Conservation (phyloP, 2,888 invertebrate genomes). For the Meliscaeva auricollis region DNA sequence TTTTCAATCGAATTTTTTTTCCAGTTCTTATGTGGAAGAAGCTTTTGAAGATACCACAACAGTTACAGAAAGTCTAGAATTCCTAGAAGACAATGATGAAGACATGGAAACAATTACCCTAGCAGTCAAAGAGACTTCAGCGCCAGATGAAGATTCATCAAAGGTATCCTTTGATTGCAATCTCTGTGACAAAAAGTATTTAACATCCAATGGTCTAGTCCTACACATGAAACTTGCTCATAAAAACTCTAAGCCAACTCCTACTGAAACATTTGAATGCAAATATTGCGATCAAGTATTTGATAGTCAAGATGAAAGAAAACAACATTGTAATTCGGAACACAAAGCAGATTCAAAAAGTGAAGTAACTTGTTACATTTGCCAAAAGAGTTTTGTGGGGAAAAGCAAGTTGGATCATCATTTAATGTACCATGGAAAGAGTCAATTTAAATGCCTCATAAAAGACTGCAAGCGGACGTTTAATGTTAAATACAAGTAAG, state of each 20-base stretch:
- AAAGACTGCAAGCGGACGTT: constrained; percentile 40
- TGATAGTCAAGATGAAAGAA: constrained; percentile 21
- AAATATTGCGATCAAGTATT: constrained; percentile 52
- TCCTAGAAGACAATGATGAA: constrained; percentile 37
- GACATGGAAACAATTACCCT: not conserved
- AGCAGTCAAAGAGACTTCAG: not conserved
- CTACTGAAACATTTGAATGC: constrained; percentile 37
- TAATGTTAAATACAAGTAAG: constrained; percentile 57
- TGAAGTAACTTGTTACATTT: constrained; percentile 39
- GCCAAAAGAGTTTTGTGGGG: constrained; percentile 42
- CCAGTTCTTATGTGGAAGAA: not conserved
- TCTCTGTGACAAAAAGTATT: constrained; percentile 63
- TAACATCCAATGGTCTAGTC: constrained; percentile 52
- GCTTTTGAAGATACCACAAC: not conserved
- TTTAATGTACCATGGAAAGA: constrained; percentile 44
- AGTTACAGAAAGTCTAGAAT: constrained; percentile 34
- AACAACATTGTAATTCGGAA: constrained; percentile 17
- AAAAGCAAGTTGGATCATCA: constrained; percentile 53
- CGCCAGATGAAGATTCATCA: not conserved
- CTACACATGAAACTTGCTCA: constrained; percentile 83
- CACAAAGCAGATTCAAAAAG: constrained; percentile 27
- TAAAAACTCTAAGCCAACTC: constrained; percentile 80
- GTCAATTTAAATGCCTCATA: constrained; percentile 28
- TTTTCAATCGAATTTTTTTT: not conserved
- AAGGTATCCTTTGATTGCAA: constrained; percentile 15